phyloP scores from a whole-genome alignment of 2,113 vertebrate species.

The Ochotona princeps region DNA sequence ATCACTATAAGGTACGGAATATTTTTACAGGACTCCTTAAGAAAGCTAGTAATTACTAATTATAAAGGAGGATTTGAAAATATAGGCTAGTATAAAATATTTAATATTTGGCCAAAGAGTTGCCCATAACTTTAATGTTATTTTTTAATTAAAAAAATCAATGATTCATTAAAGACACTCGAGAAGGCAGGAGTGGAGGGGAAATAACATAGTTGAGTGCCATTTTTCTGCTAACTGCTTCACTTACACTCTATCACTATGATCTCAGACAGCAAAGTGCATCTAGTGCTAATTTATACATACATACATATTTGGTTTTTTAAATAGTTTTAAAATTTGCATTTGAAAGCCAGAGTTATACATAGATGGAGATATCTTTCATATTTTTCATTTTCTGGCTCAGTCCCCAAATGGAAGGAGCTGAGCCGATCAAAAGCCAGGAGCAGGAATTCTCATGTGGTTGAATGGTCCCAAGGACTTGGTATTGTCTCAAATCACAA shows the following conservation, averaged over 20 bases:
- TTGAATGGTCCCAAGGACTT: too few relatives aligned
- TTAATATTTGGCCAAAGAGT: background rate
- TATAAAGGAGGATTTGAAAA: background rate
- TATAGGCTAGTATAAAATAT: background rate
- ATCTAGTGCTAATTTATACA: background rate
- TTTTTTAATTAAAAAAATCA: background rate
- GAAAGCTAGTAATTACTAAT: slow-evolving; percentile 52
- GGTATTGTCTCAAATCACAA: too few relatives aligned
- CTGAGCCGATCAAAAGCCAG: too few relatives aligned
- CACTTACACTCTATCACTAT: background rate
- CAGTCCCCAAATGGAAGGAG: too few relatives aligned
- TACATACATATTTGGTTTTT: too few relatives aligned
- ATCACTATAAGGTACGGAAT: slow-evolving; percentile 33
- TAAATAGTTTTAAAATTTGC: too few relatives aligned
- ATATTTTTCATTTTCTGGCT: too few relatives aligned
- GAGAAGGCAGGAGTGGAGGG: background rate
- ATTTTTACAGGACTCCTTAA: slow-evolving; percentile 37
- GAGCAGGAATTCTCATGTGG: too few relatives aligned
- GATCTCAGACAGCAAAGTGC: background rate
- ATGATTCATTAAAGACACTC: background rate
- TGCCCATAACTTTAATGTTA: background rate
- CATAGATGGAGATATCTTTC: too few relatives aligned
- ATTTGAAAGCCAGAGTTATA: too few relatives aligned
- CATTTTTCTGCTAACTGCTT: background rate
- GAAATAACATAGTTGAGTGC: background rate